Base-by-base conservation (phyloP, 2,113 vertebrate genomes). In the Eublepharis macularius region DNA sequence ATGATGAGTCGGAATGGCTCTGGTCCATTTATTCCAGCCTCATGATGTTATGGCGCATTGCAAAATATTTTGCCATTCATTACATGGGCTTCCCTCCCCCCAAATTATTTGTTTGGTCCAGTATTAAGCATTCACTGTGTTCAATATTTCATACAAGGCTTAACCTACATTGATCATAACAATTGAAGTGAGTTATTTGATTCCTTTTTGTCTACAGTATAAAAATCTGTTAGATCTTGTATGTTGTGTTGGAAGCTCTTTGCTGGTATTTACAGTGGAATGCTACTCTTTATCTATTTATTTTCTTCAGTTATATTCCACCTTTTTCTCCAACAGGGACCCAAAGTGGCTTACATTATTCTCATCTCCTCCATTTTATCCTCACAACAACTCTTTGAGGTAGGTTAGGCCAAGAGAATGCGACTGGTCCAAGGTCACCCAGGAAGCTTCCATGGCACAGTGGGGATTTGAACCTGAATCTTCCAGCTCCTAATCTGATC, bases 21-120 rank as follows among this genome's bases (percentile, higher is more conserved):
- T 83, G 65, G 83, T 86, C 43, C 21, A 6, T 91, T 86, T 91
- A 70, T 90, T 51, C 72, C 80, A 45, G 47, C 49, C 81, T 84
- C 34, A 84, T 87, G 86, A 39, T 78, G 73, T 43, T 47, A 63
- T 19, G 49, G 14, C 39, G 57, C 21, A 43, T 49, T 82, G 75
- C 76, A 86, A 39, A 83, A 84, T 66, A 17, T 81, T 66, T 87
- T 80, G 39, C 73, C n/a, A 4, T 43, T 43, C 54, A 34, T 78
- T 81, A 54, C 26, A 34, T 80, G 84, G 74, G 57, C 68, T 13
- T 70, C 47, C 51, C 29, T 72, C 43, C 69, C 29, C 17, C 79
- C n/a, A 41, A 19, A 63, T 47, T 54, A 34, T 74, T 34, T 34
- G 24, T 60, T 79, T 41, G 69, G 34, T 83, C 39, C 10, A 47